phyloP scores from a whole-genome alignment of 2,797 vertebrate species.

The Phoeniculus purpureus region DNA sequence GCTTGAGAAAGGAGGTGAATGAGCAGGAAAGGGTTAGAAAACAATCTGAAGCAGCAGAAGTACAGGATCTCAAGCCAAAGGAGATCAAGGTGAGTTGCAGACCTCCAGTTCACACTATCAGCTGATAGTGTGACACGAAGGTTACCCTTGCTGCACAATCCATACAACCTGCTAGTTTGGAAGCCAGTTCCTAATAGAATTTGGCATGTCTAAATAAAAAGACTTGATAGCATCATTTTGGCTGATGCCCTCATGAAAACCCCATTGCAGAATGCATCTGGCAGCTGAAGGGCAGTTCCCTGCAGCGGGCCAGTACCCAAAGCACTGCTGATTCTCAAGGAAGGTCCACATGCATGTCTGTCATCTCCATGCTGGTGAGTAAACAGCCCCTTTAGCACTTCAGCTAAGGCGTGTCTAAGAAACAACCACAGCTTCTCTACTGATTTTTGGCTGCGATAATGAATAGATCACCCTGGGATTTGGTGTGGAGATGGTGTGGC shows the following conservation, averaged over 20 bases:
- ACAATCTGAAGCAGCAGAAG: neutral
- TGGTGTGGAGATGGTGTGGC: neutral
- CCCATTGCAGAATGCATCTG: accelerated
- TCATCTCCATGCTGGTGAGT: neutral
- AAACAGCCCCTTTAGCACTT: neutral
- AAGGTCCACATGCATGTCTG: neutral
- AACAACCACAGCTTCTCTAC: neutral
- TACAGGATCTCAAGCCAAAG: neutral
- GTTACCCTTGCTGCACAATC: neutral
- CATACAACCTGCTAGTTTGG: neutral
- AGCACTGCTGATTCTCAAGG: neutral
- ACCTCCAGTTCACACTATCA: neutral
- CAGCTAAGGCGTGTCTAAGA: neutral
- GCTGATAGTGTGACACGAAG: neutral
- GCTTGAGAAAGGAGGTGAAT: neutral
- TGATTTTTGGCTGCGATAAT: neutral
- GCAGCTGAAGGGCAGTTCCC: neutral
- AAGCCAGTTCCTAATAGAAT: neutral
- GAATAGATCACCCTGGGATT: neutral
- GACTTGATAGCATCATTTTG: neutral
- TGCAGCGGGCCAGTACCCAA: neutral
- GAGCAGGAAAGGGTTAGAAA: neutral
- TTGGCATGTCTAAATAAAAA: neutral
- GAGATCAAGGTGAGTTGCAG: neutral
- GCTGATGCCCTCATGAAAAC: neutral